phyloP scores from a whole-genome alignment of 1,140 invertebrate species.

The Aculops lycopersici region DNA sequence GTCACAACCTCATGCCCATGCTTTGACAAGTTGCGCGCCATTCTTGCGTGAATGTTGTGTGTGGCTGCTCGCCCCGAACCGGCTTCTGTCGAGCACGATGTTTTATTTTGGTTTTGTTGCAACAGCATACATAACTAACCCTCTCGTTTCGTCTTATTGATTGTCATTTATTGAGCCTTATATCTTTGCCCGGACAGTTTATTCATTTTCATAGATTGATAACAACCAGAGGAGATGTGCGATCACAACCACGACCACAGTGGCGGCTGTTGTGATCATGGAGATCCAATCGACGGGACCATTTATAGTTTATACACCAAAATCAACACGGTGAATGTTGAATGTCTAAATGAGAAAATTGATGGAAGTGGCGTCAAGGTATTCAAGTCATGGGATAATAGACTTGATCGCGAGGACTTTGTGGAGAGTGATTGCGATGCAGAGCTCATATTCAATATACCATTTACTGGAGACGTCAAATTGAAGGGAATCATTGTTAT shows the following conservation, averaged over 20 bases:
- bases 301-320: constrained; percentile 58
- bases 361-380: constrained; percentile 54
- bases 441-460: constrained; percentile 74
- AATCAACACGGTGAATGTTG: constrained; percentile 53
- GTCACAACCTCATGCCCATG: too few species aligned
- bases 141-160: too few species aligned
- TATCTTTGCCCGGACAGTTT: neutral
- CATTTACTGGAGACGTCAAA: constrained; percentile 66
- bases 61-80: too few species aligned
- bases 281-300: constrained; percentile 20
- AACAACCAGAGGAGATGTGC: neutral
- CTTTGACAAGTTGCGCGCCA: too few species aligned
- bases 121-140: too few species aligned
- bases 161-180: too few species aligned
- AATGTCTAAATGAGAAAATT: constrained; percentile 54
- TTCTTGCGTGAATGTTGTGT: too few species aligned
- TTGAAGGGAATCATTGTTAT: constrained; percentile 65
- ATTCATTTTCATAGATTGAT: neutral
- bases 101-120: too few species aligned
- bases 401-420: constrained; percentile 39
- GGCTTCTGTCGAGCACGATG: too few species aligned
- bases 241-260: neutral
- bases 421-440: constrained; percentile 79
- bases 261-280: neutral
- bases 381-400: constrained; percentile 67